These are phyloP conservation scores for Sebastes itinus DNA, from an alignment of 2,797 vertebrate genomes.

Conservation along the genomic window DNA sequence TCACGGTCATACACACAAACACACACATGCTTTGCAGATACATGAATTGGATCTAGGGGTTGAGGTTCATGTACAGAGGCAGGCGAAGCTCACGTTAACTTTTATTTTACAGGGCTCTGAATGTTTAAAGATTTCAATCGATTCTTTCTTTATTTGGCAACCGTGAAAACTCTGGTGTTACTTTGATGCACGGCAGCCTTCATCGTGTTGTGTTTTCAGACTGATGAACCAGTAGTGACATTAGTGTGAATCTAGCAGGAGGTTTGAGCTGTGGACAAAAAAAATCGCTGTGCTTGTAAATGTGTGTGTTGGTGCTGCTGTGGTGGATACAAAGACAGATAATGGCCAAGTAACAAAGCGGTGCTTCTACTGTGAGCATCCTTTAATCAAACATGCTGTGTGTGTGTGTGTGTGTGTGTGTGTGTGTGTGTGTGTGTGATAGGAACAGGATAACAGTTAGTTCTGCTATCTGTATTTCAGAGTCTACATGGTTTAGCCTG, in stretches of 20 bases:
- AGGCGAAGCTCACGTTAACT: conserved; percentile 41
- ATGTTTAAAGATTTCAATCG: conserved; percentile 55
- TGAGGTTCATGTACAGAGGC: conserved; percentile 40
- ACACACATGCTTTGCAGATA: neutral
- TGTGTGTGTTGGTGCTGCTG: conserved; percentile 28
- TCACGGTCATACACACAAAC: neutral
- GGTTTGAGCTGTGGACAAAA: conserved; percentile 31
- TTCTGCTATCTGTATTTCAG: conserved; percentile 24
- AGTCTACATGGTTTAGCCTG: conserved; percentile 31
- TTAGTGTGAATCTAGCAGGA: conserved; percentile 33
- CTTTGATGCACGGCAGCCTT: conserved; percentile 43
- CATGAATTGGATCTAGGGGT: conserved; percentile 38
- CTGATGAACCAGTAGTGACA: conserved; percentile 27
- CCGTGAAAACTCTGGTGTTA: conserved; percentile 29
- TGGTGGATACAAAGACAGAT: conserved; percentile 32
- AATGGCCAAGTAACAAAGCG: conserved; percentile 47
- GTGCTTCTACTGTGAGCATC: conserved; percentile 18
- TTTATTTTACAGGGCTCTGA: conserved; percentile 46
- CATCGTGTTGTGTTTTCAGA: conserved; percentile 43
- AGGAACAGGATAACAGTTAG: conserved; percentile 6
- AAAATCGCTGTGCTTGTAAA: conserved; percentile 35
- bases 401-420: conserved; percentile 16
- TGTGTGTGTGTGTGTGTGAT: conserved; percentile 18
- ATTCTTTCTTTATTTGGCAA: conserved; percentile 38
- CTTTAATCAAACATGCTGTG: conserved; percentile 34